A percentile compares a stretch with the other conserved stretches of the same genome.
Evolutionary conservation across 2,888 invertebrate species (phyloP).

Genomic region (Plebejus argus): DNA sequence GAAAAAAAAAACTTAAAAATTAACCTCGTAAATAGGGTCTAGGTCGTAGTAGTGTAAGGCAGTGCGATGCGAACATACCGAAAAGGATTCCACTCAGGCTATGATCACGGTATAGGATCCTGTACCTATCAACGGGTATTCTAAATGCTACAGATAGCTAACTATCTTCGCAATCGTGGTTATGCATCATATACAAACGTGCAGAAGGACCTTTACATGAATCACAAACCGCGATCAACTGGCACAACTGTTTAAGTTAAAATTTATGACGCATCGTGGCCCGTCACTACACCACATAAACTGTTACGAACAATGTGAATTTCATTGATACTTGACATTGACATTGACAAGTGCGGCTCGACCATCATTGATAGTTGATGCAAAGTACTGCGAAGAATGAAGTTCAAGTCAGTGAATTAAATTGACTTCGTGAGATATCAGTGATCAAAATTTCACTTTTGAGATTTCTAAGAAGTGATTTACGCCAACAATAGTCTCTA

Average conservation of each 20-base stretch:
- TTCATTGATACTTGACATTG: conserved; percentile 25
- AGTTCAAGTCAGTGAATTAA: neutral
- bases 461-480: neutral
- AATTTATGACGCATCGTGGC: neutral
- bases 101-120: too few relatives aligned
- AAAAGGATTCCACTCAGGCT: too few relatives aligned
- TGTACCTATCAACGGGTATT: too few relatives aligned
- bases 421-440: neutral
- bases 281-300: neutral
- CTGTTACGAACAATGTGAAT: neutral
- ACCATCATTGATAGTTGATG: conserved; percentile 2
- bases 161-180: too few relatives aligned
- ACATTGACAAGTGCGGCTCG: conserved; percentile 21
- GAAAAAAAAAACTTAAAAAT: too few relatives aligned
- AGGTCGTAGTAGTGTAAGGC: too few relatives aligned
- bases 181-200: too few relatives aligned
- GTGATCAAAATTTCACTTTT: neutral
- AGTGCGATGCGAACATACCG: too few relatives aligned
- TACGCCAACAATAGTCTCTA: neutral
- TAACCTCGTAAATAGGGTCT: too few relatives aligned
- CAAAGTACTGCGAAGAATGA: neutral
- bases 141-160: too few relatives aligned
- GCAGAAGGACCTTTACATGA: neutral
- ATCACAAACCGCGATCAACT: neutral
- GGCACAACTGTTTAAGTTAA: neutral